These are phyloP conservation scores for Pollenia angustigena DNA, from an alignment of 2,888 invertebrate species.

Conservation along the genomic window DNA sequence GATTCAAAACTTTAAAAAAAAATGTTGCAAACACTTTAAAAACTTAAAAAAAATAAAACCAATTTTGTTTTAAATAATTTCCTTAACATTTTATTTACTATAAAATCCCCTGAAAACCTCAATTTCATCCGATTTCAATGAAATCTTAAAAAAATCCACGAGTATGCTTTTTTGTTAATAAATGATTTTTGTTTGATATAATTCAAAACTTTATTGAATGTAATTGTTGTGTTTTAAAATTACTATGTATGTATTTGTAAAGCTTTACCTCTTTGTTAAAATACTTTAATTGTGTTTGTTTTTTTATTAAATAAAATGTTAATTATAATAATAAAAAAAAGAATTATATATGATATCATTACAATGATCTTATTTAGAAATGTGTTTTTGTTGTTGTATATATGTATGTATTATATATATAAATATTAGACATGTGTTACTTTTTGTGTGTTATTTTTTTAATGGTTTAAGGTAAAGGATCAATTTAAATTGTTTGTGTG, in stretches of 20 bases:
- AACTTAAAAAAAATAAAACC: too few relatives aligned
- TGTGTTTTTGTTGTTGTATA: conserved; percentile 46
- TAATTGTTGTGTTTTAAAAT: conserved; percentile 1
- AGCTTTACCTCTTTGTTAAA: conserved; percentile 61
- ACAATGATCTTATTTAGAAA: conserved; percentile 59
- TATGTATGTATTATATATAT: conserved; percentile 8
- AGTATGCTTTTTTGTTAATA: conserved; percentile 3
- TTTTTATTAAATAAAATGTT: conserved; percentile 39
- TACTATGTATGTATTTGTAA: conserved; percentile 26
- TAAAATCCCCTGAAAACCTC: too few relatives aligned
- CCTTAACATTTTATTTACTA: too few relatives aligned
- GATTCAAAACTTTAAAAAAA: too few relatives aligned
- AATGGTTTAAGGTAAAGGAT: conserved; percentile 54
- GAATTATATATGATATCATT: conserved; percentile 55
- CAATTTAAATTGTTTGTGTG: conserved; percentile 24
- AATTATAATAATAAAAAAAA: conserved; percentile 13
- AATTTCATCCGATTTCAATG: too few relatives aligned
- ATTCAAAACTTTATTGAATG: conserved; percentile 49
- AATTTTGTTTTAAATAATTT: too few relatives aligned
- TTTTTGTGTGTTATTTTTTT: conserved; percentile 15
- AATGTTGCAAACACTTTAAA: too few relatives aligned
- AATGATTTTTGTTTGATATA: conserved; percentile 10
- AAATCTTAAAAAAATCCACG: background rate
- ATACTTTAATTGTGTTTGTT: conserved; percentile 44
- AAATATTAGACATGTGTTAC: conserved; percentile 57